phyloP scores from a whole-genome alignment of 2,797 vertebrate species.

The Odontamblyopus rebecca region DNA sequence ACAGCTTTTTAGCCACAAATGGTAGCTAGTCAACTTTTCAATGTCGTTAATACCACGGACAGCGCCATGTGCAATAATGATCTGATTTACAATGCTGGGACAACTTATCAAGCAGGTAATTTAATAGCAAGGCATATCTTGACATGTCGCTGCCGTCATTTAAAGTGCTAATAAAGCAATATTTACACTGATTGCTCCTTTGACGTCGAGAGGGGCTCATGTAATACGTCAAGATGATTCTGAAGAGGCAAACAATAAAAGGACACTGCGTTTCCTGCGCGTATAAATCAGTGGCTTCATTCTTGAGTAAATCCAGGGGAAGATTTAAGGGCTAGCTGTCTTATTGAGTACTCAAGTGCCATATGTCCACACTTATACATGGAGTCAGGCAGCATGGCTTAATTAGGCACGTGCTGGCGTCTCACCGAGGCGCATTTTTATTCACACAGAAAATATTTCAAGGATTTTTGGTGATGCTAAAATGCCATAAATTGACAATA shows the following conservation, averaged over 20 bases:
- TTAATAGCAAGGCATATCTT: neutral
- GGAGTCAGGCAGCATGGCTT: conserved; percentile 30
- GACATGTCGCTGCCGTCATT: neutral
- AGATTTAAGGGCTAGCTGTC: conserved; percentile 41
- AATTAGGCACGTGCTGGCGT: conserved; percentile 21
- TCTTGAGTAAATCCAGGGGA: conserved; percentile 25
- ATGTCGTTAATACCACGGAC: conserved; percentile 17
- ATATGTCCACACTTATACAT: conserved; percentile 42
- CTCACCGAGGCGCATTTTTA: conserved; percentile 17
- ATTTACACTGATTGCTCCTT: neutral
- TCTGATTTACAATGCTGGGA: neutral
- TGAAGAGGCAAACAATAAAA: conserved; percentile 21
- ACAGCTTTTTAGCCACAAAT: conserved; percentile 16
- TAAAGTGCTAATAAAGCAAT: neutral
- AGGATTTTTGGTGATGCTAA: neutral
- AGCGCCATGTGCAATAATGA: neutral
- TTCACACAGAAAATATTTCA: conserved; percentile 12
- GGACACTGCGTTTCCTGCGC: conserved; percentile 15
- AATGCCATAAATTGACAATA: neutral
- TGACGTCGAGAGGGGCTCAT: neutral
- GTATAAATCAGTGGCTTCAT: conserved; percentile 37
- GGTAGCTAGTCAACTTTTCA: conserved; percentile 8
- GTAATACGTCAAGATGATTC: conserved; percentile 7
- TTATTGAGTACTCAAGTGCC: conserved; percentile 39
- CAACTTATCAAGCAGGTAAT: neutral